These are phyloP conservation scores for Chrosomus eos DNA, from an alignment of 2,797 vertebrate species.

Conservation along the genomic window DNA sequence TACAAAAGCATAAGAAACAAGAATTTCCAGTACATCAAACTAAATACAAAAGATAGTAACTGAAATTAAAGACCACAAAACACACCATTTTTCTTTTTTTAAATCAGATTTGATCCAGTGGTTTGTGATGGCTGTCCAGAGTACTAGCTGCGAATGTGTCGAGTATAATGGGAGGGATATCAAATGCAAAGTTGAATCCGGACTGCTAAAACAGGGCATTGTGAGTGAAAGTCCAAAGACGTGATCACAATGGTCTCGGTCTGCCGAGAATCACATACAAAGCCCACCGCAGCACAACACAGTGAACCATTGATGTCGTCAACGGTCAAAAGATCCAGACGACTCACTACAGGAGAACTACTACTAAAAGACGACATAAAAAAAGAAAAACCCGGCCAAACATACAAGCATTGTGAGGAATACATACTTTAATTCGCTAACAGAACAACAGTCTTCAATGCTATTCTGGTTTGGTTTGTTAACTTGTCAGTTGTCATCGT, in stretches of 20 bases:
- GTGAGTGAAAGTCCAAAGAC: constrained; percentile 31
- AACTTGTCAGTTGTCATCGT: constrained; percentile 59
- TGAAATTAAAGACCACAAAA: constrained; percentile 48
- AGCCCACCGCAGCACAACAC: constrained; percentile 56
- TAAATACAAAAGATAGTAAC: constrained; percentile 21
- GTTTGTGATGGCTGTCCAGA: constrained; percentile 12
- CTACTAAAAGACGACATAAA: constrained; percentile 20
- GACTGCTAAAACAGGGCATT: constrained; percentile 31
- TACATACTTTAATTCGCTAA: constrained; percentile 14
- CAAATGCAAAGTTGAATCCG: constrained; percentile 25
- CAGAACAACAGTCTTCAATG: constrained; percentile 53
- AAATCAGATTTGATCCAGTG: constrained; percentile 15
- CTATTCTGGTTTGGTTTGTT: constrained; percentile 54
- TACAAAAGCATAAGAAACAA: constrained; percentile 38
- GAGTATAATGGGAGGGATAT: constrained; percentile 38
- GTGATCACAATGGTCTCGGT: constrained; percentile 5
- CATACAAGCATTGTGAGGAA: constrained; percentile 31
- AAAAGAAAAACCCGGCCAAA: constrained; percentile 52
- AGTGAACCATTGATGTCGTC: constrained; percentile 33
- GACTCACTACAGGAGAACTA: constrained; percentile 48
- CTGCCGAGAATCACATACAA: constrained; percentile 55
- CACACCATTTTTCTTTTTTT: no score
- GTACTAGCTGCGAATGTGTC: constrained; percentile 18
- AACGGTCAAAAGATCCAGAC: constrained; percentile 65
- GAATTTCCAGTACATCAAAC: constrained; percentile 35